These are phyloP conservation scores for Clepsis dumicolana DNA, from an alignment of 2,888 invertebrate species.

Conservation along the genomic window DNA sequence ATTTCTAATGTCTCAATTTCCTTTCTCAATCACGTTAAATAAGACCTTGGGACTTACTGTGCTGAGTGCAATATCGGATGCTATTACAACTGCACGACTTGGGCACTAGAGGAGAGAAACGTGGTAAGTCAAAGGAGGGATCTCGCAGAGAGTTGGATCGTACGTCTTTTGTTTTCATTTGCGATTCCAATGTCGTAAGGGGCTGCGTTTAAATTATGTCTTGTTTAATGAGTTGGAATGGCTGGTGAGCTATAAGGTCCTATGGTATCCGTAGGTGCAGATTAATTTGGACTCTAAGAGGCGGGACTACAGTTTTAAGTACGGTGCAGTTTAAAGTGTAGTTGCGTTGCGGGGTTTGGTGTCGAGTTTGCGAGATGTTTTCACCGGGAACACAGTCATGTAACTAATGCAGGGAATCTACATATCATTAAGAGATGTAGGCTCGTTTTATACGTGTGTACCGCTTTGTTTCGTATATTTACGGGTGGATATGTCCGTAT, in stretches of 20 bases:
- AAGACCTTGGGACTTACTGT: slow-evolving; percentile 51
- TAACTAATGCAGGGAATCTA: slow-evolving; percentile 85
- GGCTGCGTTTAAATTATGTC: slow-evolving; percentile 81
- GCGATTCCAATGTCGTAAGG: slow-evolving; percentile 56
- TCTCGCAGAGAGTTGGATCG: slow-evolving; percentile 55
- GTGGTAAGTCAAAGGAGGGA: slow-evolving; percentile 53
- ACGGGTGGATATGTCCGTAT: slow-evolving; percentile 76
- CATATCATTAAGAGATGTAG: slow-evolving; percentile 86
- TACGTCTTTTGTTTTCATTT: slow-evolving; percentile 54
- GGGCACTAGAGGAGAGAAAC: slow-evolving; percentile 54
- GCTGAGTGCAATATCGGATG: slow-evolving; percentile 55
- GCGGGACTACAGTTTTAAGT: slow-evolving; percentile 49
- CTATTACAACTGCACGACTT: slow-evolving; percentile 64
- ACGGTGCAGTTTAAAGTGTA: slow-evolving; percentile 44
- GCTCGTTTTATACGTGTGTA: slow-evolving; percentile 82
- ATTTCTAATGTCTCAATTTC: slow-evolving; percentile 86
- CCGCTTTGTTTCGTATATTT: slow-evolving; percentile 84
- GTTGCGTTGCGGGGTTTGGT: slow-evolving; percentile 48
- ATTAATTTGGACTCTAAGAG: slow-evolving; percentile 44
- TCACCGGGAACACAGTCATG: slow-evolving; percentile 84
- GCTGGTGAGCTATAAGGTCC: slow-evolving; percentile 49
- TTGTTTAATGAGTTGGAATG: slow-evolving; percentile 83
- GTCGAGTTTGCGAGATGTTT: slow-evolving; percentile 79
- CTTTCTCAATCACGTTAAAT: slow-evolving; percentile 50
- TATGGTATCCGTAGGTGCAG: slow-evolving; percentile 44